A percentile compares a stretch with the other conserved stretches of the same genome.
Evolutionary conservation across 2,888 invertebrate genomes (phyloP).

Genomic region (Eristalinus aeneus): DNA sequence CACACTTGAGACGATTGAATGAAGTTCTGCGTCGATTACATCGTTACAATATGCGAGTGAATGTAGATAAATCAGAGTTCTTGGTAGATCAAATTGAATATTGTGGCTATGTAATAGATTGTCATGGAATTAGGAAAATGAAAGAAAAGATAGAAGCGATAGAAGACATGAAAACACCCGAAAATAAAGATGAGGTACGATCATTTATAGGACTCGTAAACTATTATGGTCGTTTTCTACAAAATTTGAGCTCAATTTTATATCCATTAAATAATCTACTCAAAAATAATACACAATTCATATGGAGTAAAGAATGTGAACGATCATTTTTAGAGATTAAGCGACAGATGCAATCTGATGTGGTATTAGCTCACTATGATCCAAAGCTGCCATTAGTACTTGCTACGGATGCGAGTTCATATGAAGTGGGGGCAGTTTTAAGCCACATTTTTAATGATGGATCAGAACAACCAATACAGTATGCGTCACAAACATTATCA

Average conservation of each 20-base stretch:
- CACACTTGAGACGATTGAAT: slow-evolving; percentile 71
- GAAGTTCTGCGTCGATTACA: slow-evolving; percentile 69
- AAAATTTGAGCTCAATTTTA: slow-evolving; percentile 72
- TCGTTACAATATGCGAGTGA: slow-evolving; percentile 72
- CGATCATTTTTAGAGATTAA: slow-evolving; percentile 72
- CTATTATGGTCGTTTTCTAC: too few relatives aligned
- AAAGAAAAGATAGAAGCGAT: slow-evolving; percentile 72
- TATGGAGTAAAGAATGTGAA: slow-evolving; percentile 72
- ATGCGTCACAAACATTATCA: slow-evolving; percentile 46
- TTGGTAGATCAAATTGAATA: slow-evolving; percentile 73
- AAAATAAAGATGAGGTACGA: slow-evolving; percentile 67
- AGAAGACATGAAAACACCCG: slow-evolving; percentile 66
- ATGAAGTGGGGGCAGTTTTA: slow-evolving; percentile 24
- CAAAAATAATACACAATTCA: slow-evolving; percentile 62
- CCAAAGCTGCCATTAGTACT: slow-evolving; percentile 21
- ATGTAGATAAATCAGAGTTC: slow-evolving; percentile 73
- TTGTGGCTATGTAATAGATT: slow-evolving; percentile 73
- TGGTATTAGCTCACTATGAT: slow-evolving; percentile 72
- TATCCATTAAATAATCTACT: slow-evolving; percentile 73
- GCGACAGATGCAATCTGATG: slow-evolving; percentile 62
- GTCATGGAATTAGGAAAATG: slow-evolving; percentile 73
- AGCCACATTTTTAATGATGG: slow-evolving; percentile 43
- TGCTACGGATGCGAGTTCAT: slow-evolving; percentile 14
- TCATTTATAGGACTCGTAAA: too few relatives aligned
- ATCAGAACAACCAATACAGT: slow-evolving; percentile 37